These are phyloP conservation scores for Amorpha juglandis DNA, from an alignment of 2,888 invertebrate species.

Conservation along the genomic window DNA sequence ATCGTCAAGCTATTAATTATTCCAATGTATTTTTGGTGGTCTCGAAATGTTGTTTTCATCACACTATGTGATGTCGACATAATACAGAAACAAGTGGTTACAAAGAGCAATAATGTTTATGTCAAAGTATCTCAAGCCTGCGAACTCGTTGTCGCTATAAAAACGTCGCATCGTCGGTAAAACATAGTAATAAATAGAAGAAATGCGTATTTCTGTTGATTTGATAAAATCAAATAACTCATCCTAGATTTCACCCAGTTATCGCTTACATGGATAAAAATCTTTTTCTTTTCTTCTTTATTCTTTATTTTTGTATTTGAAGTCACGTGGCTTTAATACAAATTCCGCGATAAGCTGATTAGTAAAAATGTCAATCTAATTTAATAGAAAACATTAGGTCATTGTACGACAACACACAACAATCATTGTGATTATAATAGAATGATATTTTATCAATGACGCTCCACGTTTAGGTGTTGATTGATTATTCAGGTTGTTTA, in stretches of 20 bases:
- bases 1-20: not conserved
- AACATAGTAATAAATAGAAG: too few species aligned
- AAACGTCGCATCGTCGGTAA: too few species aligned
- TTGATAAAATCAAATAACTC: too few species aligned
- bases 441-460: slow-evolving; percentile 11
- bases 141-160: not conserved
- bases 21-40: not conserved
- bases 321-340: not conserved
- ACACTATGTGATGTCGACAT: not conserved
- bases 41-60: not conserved
- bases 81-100: not conserved
- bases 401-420: slow-evolving; percentile 11
- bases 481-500: slow-evolving; percentile 2
- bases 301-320: not conserved
- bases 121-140: not conserved
- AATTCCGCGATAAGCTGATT: not conserved
- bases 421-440: slow-evolving; percentile 16
- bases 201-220: too few species aligned
- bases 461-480: not conserved
- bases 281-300: too few species aligned
- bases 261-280: not conserved
- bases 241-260: not conserved
- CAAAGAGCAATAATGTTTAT: not conserved
- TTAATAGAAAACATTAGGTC: slow-evolving; percentile 9
- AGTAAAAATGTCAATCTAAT: not conserved